Base-by-base conservation (phyloP, 2,888 invertebrate genomes). In the Papilio protenor region DNA sequence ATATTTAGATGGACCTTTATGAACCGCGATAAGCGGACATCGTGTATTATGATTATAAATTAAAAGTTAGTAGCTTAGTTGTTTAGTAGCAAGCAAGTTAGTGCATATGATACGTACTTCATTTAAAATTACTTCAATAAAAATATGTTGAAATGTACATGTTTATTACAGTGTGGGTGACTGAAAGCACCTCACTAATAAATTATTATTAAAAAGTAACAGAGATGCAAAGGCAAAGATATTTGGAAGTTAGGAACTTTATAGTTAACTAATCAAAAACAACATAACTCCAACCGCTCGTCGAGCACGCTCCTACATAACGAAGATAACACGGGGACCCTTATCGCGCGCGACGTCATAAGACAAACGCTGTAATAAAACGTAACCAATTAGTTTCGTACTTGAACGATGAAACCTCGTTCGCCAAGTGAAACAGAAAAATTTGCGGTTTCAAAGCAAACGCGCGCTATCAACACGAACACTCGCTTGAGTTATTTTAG, bases 401-500 rank as follows among this genome's bases (percentile, higher is more conserved):
- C 72, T 75, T 75, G 64, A 75, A 59, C 59, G n/a, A 64, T 33
- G 72, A 23, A 72, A 73, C 72, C 64, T 52, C 69, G n/a, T 73
- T 66, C 23, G 18, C 69, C 47, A 27, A 73, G 27, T 66, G 27
- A 66, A 69, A 52, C n/a, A 73, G 77, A 77, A 73, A 77, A 77
- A 77, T 57, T 75, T 12, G 73, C 72, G 40, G 55, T 69, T 47
- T 33, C 61, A 52, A 76, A 76, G 76, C 71, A 69, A 77, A 76
- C 75, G 71, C 14, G 40, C 52, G 61, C 76, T 73, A 71, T 76
- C 76, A 55, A 76, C 52, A 55, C 49, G 64, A 72, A 55, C 77
- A 77, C 71, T 73, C 49, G 77, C 74, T 78, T 81, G 55, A 84
- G 84, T 85, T 83, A 73, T 77, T 77, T 77, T 69, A 69, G 84